Percentiles rank a stretch among this genome's conserved stretches.
Evolutionary conservation across 2,797 vertebrate species (phyloP).

Genomic region (Trachurus trachurus): DNA sequence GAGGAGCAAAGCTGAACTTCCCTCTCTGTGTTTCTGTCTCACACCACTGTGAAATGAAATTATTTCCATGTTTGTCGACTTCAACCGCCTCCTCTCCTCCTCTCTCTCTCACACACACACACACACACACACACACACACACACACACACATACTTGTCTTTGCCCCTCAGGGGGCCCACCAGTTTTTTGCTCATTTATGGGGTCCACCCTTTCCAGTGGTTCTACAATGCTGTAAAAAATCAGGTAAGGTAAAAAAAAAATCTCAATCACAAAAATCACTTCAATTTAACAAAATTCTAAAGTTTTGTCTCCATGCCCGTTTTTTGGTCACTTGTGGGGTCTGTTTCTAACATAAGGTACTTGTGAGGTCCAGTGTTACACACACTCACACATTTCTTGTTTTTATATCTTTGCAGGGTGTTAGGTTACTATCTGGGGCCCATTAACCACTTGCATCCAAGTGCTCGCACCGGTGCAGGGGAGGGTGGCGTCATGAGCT

Average conservation of each 20-base stretch:
- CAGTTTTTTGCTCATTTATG: neutral
- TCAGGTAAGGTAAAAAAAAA: neutral
- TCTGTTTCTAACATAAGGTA: neutral
- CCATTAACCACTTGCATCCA: neutral
- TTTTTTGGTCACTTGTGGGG: neutral
- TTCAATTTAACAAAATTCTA: neutral
- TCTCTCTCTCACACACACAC: neutral
- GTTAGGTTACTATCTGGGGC: neutral
- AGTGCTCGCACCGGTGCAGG: no score
- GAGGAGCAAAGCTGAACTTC: neutral
- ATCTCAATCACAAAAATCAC: neutral
- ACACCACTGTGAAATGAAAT: constrained; percentile 7
- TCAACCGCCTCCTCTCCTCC: neutral
- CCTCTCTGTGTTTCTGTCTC: neutral
- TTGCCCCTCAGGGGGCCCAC: neutral
- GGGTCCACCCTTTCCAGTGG: neutral
- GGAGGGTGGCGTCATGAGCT: no score
- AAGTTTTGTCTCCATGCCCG: neutral
- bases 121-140: no score
- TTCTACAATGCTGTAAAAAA: neutral
- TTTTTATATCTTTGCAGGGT: neutral
- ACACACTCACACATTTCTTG: neutral
- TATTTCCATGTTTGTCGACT: constrained; percentile 13
- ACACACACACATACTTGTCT: neutral
- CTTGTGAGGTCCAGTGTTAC: neutral